These are phyloP conservation scores for Drosophila prosaltans DNA, from an alignment of 1,140 invertebrate genomes.

Conservation along the genomic window DNA sequence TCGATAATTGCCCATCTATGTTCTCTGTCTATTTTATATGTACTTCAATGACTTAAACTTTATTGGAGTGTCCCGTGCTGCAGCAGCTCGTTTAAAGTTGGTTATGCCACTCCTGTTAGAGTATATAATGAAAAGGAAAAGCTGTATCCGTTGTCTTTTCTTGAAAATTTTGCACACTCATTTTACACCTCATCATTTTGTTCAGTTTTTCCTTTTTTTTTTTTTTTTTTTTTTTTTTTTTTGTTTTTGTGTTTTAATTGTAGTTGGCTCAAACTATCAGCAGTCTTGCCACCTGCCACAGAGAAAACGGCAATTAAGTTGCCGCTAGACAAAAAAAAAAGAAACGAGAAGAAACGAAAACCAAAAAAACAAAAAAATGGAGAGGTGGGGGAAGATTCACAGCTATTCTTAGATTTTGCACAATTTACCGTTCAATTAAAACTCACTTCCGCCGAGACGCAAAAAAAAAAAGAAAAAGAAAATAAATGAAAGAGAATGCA, in stretches of 20 bases:
- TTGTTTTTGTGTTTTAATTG: not conserved
- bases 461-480: constrained; percentile 9
- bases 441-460: constrained; percentile 40
- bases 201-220: not conserved
- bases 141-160: not conserved
- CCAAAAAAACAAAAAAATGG: constrained; percentile 31
- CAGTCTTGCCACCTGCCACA: constrained; percentile 6
- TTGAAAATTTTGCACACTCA: not conserved
- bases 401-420: constrained; percentile 49
- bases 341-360: constrained; percentile 37
- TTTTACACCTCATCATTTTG: constrained; percentile 1
- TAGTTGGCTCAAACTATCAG: constrained; percentile 8
- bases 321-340: not conserved
- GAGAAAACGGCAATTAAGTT: constrained; percentile 12
- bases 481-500: constrained; percentile 31
- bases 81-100: too few relatives aligned
- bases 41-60: too few relatives aligned
- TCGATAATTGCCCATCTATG: too few relatives aligned
- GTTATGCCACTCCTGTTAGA: too few relatives aligned
- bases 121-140: not conserved
- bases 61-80: too few relatives aligned
- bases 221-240: not conserved
- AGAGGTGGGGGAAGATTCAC: constrained; percentile 53
- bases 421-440: constrained; percentile 75
- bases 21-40: too few relatives aligned